phyloP scores from a whole-genome alignment of 1,140 invertebrate genomes.

The Drosophila navojoa region DNA sequence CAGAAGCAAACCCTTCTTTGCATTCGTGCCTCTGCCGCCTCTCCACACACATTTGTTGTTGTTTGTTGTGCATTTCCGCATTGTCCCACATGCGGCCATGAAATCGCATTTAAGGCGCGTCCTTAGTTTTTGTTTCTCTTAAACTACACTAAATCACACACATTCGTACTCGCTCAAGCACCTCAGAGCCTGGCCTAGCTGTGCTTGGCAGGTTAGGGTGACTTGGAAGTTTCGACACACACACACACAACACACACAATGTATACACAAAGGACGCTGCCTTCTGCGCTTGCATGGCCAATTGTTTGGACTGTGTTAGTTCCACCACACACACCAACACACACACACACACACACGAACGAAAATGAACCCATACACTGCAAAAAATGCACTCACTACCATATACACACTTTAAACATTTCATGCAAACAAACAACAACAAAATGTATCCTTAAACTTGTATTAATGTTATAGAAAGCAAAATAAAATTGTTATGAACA shows the following conservation, averaged over 20 bases:
- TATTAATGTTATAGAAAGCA: background rate
- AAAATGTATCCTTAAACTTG: conserved; percentile 13
- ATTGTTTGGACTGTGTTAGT: conserved; percentile 25
- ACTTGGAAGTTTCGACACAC: background rate
- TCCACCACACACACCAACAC: too few relatives aligned
- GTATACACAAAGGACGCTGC: conserved; percentile 5
- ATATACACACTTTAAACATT: background rate
- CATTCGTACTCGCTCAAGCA: conserved; percentile 1
- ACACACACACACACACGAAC: background rate
- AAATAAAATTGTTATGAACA: background rate
- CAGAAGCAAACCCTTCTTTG: background rate
- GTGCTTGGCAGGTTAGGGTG: conserved; percentile 4
- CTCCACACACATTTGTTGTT: background rate
- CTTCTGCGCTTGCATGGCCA: conserved; percentile 43
- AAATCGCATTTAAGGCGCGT: conserved; percentile 41
- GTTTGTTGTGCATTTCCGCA: conserved; percentile 17
- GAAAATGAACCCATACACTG: background rate
- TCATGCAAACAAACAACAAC: conserved; percentile 6
- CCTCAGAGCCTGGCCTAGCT: conserved; percentile 11
- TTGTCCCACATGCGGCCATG: conserved; percentile 29
- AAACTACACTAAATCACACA: conserved; percentile 9
- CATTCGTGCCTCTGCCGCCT: background rate
- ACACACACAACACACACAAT: background rate
- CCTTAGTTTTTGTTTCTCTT: conserved; percentile 1
- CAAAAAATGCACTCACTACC: background rate